Evolutionary conservation across 2,888 invertebrate species (phyloP), one percentile per base, ranked within the genome.

Genomic region (Omphaloscelis lunosa): DNA sequence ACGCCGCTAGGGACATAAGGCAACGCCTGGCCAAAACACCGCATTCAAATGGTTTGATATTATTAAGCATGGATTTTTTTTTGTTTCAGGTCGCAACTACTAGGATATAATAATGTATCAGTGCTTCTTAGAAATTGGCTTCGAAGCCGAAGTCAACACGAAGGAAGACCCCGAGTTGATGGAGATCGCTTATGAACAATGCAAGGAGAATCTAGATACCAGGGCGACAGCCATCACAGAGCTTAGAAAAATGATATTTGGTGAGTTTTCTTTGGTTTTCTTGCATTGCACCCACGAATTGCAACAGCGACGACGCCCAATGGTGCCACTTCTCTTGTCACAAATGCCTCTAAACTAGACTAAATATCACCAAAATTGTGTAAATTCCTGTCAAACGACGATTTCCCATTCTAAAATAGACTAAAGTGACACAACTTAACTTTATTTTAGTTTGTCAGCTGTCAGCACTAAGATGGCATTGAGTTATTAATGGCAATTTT

Each of bases 61-160:
- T 65, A 67, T 58, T 45, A 34, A 41, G 0, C 6, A 23, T 12
- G 11, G 0, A 27, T n/a, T 0, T 58, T 27, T 70, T 41, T 77
- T 80, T 48, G 73, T 83, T 83, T 29, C 84, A 88, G 88, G 29
- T 67, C 11, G 5, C 23, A 66, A 39, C 39, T 69, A 88, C 82
- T 72, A 84, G 80, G 81, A 69, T 29, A 73, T 51, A 90, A 95
- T 84, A 85, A 96, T 96, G 96, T 93, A 92, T 89, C 90, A 96
- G 89, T 89, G 92, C 80, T 95, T 95, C 87, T 88, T 95, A 59
- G 96, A 96, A 86, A 95, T 96, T 72, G 96, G 93, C 51, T 96
- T 90, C 86, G 96, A 96, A 86, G 96, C 96, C 39, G 96, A 96
- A 82, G 76, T 95, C 65, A 89, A 91, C 85, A 95, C 95, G 0